Percentiles rank a stretch among this genome's conserved stretches.
Conservation (phyloP, 2,888 invertebrate genomes). For the Adelognathus sp. region DNA sequence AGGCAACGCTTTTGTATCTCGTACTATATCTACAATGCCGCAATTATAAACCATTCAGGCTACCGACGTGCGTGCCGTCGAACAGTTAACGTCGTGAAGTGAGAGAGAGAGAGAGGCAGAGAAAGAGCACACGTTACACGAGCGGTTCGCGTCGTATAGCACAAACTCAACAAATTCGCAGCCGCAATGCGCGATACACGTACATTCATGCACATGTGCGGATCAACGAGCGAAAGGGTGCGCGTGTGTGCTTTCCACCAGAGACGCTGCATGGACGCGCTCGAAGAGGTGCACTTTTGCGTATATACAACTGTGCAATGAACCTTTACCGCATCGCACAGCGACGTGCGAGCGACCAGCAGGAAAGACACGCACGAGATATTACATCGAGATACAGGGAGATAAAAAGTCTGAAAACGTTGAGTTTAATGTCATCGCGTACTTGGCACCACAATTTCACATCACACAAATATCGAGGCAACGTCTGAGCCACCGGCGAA, state of each 20-base stretch:
- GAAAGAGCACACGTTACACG: constrained; percentile 56
- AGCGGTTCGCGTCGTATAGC: constrained; percentile 41
- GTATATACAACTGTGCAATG: constrained; percentile 17
- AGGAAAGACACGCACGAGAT: constrained; percentile 61
- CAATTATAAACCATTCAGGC: constrained; percentile 76
- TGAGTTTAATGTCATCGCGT: constrained; percentile 71
- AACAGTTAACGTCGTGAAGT: constrained; percentile 71
- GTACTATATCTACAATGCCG: constrained; percentile 73
- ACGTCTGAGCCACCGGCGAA: neutral
- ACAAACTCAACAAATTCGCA: neutral
- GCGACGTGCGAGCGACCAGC: neutral
- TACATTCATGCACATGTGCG: neutral
- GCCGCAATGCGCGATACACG: neutral
- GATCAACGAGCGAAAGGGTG: constrained; percentile 23
- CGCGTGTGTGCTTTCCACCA: neutral
- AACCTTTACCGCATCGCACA: constrained; percentile 1
- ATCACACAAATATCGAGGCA: constrained; percentile 15
- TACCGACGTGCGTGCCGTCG: constrained; percentile 71
- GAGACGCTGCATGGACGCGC: constrained; percentile 12
- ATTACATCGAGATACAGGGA: constrained; percentile 71
- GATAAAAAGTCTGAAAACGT: constrained; percentile 73
- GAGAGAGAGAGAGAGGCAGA: too few relatives aligned
- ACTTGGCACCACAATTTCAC: constrained; percentile 67
- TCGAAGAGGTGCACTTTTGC: constrained; percentile 16
- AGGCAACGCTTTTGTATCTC: constrained; percentile 67